These are phyloP conservation scores for Rhinolophus sinicus DNA, from an alignment of 2,113 vertebrate genomes.

Conservation along the genomic window DNA sequence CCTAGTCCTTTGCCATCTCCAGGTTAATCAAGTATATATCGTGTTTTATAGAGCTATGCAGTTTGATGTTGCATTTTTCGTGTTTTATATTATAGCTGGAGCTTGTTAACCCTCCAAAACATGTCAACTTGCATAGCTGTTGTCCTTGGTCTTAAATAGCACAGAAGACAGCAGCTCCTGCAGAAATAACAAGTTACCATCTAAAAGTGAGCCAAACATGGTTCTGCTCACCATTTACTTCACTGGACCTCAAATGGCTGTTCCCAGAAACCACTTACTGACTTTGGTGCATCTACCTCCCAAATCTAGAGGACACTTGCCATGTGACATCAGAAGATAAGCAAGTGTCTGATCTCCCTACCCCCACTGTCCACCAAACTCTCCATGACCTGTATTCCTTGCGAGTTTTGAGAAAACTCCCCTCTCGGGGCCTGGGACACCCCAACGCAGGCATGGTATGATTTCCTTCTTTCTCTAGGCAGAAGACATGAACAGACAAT, in stretches of 20 bases:
- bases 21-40: not conserved
- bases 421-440: not conserved
- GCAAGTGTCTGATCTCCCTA: too few relatives aligned
- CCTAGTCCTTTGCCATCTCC: not conserved
- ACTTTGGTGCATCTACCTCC: not conserved
- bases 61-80: rapidly evolving
- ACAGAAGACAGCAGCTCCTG: not conserved
- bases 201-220: not conserved
- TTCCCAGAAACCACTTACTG: not conserved
- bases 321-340: not conserved
- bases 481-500: not conserved
- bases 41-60: rapidly evolving
- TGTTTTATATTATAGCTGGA: too few relatives aligned
- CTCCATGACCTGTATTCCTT: not conserved
- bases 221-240: not conserved
- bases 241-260: not conserved
- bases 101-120: not conserved
- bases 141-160: not conserved
- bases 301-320: not conserved
- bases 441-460: not conserved
- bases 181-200: not conserved
- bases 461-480: not conserved
- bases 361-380: not conserved
- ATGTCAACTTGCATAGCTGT: not conserved
- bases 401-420: not conserved